Conservation (phyloP, 2,888 invertebrate species). For the Agrotis segetum region DNA sequence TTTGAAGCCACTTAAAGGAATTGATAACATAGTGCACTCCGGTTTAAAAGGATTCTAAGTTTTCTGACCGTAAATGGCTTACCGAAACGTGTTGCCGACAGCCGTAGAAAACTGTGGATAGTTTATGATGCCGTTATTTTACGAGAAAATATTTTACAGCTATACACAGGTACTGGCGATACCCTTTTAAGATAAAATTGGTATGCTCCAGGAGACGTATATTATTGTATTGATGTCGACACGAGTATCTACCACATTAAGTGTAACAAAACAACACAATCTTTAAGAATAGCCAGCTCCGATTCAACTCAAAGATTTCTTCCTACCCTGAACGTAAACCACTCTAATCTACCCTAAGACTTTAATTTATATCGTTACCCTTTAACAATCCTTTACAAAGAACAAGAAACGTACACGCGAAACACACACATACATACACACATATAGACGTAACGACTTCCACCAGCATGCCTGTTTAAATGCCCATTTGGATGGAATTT, state of each 20-base stretch:
- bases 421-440: constrained; percentile 9
- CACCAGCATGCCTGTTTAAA: constrained; percentile 44
- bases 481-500: constrained; percentile 75
- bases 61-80: constrained; percentile 51
- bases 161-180: neutral
- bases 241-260: neutral
- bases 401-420: constrained; percentile 28
- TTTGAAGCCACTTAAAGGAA: constrained; percentile 79
- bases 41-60: constrained; percentile 65
- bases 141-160: neutral
- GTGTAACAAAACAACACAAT: neutral
- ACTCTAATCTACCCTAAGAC: constrained; percentile 53
- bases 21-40: constrained; percentile 73
- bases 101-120: constrained; percentile 35
- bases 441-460: constrained; percentile 8
- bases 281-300: constrained; percentile 13
- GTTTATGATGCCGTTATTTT: neutral
- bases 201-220: neutral
- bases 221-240: neutral
- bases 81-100: constrained; percentile 41
- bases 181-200: neutral
- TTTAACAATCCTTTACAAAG: constrained; percentile 19
- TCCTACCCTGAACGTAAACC: constrained; percentile 26
- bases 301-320: constrained; percentile 41
- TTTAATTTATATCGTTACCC: constrained; percentile 50